These are phyloP conservation scores for Micronycteris hirsuta DNA, from an alignment of 2,113 vertebrate species.

Conservation along the genomic window DNA sequence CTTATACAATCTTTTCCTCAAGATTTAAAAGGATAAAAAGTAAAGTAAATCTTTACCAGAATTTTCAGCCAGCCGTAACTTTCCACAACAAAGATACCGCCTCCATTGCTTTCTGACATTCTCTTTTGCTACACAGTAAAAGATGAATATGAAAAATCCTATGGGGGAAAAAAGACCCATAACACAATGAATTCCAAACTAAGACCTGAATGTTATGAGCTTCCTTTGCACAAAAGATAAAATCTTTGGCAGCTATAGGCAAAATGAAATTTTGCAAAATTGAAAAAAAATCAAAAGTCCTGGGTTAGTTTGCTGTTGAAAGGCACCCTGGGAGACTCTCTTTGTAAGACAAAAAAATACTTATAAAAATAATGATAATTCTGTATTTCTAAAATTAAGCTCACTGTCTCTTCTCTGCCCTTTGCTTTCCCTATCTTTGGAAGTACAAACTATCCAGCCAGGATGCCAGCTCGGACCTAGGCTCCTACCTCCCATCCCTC, in stretches of 20 bases:
- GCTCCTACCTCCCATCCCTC: neutral
- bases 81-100: conserved; percentile 94
- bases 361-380: neutral
- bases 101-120: conserved; percentile 95
- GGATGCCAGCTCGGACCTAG: neutral
- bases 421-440: neutral
- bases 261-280: conserved; percentile 29
- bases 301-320: conserved; percentile 14
- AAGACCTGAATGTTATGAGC: neutral
- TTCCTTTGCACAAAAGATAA: conserved; percentile 33
- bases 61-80: conserved; percentile 90
- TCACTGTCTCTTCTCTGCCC: neutral
- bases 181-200: conserved; percentile 33
- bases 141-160: conserved; percentile 97
- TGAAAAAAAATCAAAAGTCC: neutral
- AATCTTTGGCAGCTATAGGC: conserved; percentile 1
- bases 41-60: conserved; percentile 83
- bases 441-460: neutral
- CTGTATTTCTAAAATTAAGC: conserved; percentile 5
- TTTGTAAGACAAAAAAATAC: neutral
- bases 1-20: conserved; percentile 3
- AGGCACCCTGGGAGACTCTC: neutral
- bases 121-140: conserved; percentile 95
- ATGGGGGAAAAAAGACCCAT: neutral
- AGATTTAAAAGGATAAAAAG: conserved; percentile 32